Conservation (phyloP, 2,797 vertebrate species). For the Halcyon smyrnensis region DNA sequence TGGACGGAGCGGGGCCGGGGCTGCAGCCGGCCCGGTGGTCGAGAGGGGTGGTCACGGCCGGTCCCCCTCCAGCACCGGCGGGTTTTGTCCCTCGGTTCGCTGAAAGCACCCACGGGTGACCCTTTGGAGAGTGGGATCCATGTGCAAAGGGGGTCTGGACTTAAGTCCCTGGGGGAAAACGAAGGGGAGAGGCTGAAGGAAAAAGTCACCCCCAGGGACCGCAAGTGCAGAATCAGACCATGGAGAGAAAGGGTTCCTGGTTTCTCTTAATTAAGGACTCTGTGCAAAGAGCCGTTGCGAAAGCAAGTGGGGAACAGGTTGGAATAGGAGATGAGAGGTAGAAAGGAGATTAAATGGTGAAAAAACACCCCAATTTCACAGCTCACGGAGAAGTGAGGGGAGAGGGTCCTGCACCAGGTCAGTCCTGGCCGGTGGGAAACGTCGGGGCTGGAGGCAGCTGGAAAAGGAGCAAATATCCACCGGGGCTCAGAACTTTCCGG, state of each 20-base stretch:
- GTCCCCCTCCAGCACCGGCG: not conserved
- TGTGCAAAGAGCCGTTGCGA: not conserved
- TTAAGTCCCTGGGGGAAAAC: not conserved
- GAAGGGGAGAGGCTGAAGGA: not conserved
- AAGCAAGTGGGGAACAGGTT: not conserved
- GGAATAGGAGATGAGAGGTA: not conserved
- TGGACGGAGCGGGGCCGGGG: not conserved
- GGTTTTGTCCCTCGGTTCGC: not conserved
- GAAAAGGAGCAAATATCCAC: not conserved
- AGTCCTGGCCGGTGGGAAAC: rapidly evolving
- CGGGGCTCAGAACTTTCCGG: not conserved
- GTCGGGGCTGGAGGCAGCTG: not conserved
- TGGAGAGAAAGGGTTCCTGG: not conserved
- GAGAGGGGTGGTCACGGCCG: not conserved
- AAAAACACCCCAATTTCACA: not conserved
- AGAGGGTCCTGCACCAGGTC: not conserved
- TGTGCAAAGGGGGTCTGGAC: not conserved
- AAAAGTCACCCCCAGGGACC: not conserved
- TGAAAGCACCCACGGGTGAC: not conserved
- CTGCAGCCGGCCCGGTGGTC: not conserved
- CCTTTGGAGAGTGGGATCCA: not conserved
- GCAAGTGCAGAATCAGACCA: not conserved
- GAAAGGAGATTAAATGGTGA: not conserved
- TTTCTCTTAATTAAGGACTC: not conserved
- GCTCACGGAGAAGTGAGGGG: not conserved